phyloP scores from a whole-genome alignment of 2,113 vertebrate genomes.

The Heloderma charlesbogerti region DNA sequence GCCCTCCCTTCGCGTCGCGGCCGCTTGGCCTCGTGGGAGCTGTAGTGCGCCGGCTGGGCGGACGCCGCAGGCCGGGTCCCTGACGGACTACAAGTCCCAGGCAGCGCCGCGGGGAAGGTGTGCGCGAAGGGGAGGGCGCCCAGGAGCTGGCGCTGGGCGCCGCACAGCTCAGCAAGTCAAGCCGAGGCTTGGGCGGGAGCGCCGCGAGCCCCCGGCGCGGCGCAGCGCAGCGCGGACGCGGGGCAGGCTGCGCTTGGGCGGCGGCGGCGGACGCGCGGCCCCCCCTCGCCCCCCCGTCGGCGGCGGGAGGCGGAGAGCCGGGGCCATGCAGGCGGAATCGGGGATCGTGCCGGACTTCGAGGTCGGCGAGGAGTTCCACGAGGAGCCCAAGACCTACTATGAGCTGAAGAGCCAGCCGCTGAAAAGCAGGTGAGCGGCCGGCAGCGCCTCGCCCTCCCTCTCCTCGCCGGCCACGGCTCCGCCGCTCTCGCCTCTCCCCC shows the following conservation, averaged over 20 bases:
- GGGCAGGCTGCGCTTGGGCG: neutral
- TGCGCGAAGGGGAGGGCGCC: neutral
- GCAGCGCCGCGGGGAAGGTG: slow-evolving; percentile 35
- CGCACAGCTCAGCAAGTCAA: slow-evolving; percentile 24
- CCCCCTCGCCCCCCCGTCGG: slow-evolving; percentile 8
- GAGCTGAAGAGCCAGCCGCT: slow-evolving; percentile 95
- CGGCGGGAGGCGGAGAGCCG: slow-evolving; percentile 19
- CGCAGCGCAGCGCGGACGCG: neutral
- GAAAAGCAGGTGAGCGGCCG: slow-evolving; percentile 88
- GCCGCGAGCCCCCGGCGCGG: slow-evolving; percentile 34
- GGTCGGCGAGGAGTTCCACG: slow-evolving; percentile 92
- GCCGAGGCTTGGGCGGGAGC: slow-evolving; percentile 50
- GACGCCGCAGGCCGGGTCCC: neutral
- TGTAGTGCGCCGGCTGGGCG: slow-evolving; percentile 71
- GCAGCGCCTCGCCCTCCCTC: neutral
- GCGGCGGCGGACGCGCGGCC: neutral
- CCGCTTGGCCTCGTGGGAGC: slow-evolving; percentile 68
- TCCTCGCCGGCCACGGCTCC: too few species aligned
- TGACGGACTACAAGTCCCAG: slow-evolving; percentile 72
- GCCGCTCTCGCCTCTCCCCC: fast-evolving
- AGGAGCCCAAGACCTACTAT: slow-evolving; percentile 96
- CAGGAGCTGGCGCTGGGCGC: slow-evolving; percentile 27
- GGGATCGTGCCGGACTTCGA: slow-evolving; percentile 96
- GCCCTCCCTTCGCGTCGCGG: slow-evolving; percentile 8
- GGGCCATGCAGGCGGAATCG: slow-evolving; percentile 92